Conservation (phyloP, 2,113 vertebrate species). For the Stegostoma tigrinum region DNA sequence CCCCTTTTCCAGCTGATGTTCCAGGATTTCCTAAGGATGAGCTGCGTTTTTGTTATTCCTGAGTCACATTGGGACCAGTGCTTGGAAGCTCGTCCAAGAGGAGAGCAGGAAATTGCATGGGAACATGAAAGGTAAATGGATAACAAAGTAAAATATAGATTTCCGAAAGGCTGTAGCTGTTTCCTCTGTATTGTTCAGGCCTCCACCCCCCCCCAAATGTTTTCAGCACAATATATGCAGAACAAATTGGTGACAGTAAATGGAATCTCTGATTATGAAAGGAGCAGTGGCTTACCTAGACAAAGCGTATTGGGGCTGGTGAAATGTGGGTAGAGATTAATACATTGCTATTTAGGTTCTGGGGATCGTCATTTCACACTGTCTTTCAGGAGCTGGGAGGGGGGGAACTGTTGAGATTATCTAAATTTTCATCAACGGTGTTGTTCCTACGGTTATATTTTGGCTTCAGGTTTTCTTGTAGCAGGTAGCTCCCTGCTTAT, state of each 20-base stretch:
- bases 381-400: neutral
- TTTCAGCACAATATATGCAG: neutral
- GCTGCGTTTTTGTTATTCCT: neutral
- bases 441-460: neutral
- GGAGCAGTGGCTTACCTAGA: neutral
- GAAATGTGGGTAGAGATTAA: neutral
- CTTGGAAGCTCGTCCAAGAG: neutral
- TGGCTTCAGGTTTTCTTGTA: neutral
- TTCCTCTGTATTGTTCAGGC: neutral
- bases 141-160: neutral
- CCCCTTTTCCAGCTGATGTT: neutral
- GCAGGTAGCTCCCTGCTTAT: neutral
- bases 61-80: neutral
- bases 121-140: neutral
- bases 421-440: neutral
- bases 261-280: neutral
- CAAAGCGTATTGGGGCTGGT: neutral
- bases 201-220: neutral
- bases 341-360: neutral
- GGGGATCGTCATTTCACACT: neutral
- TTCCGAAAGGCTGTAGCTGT: neutral
- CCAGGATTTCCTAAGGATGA: neutral
- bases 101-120: neutral
- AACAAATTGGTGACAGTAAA: neutral
- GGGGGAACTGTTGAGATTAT: neutral